These are phyloP conservation scores for Neoarius graeffei DNA, from an alignment of 2,113 vertebrate genomes.

Conservation along the genomic window DNA sequence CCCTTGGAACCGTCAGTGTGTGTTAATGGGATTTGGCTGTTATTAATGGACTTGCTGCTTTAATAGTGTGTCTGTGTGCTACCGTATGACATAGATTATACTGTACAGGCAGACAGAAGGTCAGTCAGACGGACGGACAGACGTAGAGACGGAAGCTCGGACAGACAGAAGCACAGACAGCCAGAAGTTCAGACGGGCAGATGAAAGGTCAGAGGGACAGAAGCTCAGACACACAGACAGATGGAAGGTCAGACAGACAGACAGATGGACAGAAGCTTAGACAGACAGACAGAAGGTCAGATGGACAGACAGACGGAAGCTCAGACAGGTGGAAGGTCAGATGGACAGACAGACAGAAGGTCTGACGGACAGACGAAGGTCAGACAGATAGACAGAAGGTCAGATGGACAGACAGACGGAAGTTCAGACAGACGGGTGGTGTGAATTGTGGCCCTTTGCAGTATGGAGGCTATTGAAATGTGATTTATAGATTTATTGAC, in stretches of 20 bases:
- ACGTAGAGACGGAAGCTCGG: not conserved
- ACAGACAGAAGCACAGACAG: not conserved
- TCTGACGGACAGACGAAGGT: not conserved
- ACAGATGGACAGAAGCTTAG: not conserved
- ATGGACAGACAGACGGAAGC: not conserved
- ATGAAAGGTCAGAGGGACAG: not conserved
- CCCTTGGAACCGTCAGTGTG: not conserved
- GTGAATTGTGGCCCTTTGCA: not conserved
- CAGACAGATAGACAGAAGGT: not conserved
- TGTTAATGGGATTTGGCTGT: not conserved
- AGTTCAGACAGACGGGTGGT: not conserved
- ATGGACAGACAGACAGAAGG: not conserved
- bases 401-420: not conserved
- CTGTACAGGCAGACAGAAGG: not conserved
- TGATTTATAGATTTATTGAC: slow-evolving; percentile 17
- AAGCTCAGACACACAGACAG: not conserved
- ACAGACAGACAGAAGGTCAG: not conserved
- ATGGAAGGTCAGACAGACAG: not conserved
- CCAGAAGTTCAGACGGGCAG: not conserved
- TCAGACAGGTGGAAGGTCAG: not conserved
- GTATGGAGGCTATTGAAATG: not conserved
- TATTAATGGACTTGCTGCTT: not conserved
- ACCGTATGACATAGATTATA: no score
- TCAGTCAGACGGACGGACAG: not conserved
- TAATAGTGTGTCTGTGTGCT: not conserved